Conservation (phyloP, 1,140 invertebrate species). For the Nasonia giraulti region DNA sequence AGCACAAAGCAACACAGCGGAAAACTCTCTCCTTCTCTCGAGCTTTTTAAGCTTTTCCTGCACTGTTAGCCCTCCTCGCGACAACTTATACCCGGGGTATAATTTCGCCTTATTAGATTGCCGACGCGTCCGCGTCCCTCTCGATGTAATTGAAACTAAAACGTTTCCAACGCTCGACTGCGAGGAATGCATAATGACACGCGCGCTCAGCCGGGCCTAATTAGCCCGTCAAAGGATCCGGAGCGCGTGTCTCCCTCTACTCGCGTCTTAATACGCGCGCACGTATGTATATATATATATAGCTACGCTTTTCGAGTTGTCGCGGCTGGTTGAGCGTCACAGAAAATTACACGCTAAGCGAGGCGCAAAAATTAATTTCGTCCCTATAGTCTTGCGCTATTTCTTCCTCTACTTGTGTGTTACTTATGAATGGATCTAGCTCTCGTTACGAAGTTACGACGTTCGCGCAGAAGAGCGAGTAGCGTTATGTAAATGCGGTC, state of each 20-base stretch:
- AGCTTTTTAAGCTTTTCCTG: not conserved
- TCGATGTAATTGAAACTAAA: conserved; percentile 61
- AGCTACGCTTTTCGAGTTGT: too few species aligned
- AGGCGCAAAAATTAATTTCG: not conserved
- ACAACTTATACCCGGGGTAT: conserved; percentile 52
- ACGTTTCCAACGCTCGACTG: conserved; percentile 53
- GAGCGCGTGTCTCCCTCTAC: not conserved
- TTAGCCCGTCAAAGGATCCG: conserved; percentile 57
- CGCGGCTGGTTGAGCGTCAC: too few species aligned
- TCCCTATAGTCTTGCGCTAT: not conserved
- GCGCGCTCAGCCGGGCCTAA: conserved; percentile 44
- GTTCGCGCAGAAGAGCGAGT: not conserved
- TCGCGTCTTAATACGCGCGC: conserved; percentile 33
- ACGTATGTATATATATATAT: not conserved
- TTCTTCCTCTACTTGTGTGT: not conserved
- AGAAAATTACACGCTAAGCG: not conserved
- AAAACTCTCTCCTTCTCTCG: conserved; percentile 1
- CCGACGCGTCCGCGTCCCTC: conserved; percentile 11
- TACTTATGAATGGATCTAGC: conserved; percentile 9
- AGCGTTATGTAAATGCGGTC: not conserved
- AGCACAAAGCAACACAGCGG: not conserved
- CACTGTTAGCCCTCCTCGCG: not conserved
- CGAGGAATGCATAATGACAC: conserved; percentile 55
- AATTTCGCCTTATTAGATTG: conserved; percentile 55
- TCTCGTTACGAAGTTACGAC: not conserved